Evolutionary conservation across 2,113 vertebrate species (phyloP).

Genomic region (Ophiodon elongatus): DNA sequence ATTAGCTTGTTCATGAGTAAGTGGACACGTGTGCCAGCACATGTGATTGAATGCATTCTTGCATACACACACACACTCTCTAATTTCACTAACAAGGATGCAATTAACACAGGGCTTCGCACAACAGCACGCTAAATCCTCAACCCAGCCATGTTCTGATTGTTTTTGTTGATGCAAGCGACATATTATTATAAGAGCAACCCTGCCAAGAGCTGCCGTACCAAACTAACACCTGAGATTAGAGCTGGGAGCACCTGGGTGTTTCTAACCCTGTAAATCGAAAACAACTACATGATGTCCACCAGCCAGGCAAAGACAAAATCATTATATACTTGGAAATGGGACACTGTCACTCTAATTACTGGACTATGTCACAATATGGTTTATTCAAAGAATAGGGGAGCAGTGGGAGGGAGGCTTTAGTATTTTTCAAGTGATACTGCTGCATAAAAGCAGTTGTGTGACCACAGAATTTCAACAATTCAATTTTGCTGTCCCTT

Average conservation of each 20-base stretch:
- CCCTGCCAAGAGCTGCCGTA: conserved; percentile 1
- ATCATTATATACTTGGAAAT: neutral
- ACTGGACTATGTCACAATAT: neutral
- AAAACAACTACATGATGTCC: neutral
- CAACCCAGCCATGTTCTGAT: conserved; percentile 21
- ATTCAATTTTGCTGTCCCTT: neutral
- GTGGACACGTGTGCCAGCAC: conserved; percentile 29
- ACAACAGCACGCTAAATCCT: neutral
- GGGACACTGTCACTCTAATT: neutral
- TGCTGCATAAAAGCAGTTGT: neutral
- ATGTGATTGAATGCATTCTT: conserved; percentile 27
- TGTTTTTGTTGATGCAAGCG: conserved; percentile 18
- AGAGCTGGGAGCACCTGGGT: conserved; percentile 7
- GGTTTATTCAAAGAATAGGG: neutral
- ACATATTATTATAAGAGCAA: conserved; percentile 33
- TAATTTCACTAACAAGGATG: conserved; percentile 21
- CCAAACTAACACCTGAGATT: conserved; percentile 52
- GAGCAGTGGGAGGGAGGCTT: neutral
- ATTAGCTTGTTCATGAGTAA: conserved; percentile 35
- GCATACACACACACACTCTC: conserved; percentile 10
- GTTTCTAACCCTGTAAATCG: conserved; percentile 19
- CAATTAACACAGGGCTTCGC: conserved; percentile 48
- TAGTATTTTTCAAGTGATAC: neutral
- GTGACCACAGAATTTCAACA: conserved; percentile 5
- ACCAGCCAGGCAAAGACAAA: neutral